Conservation (phyloP, 2,113 vertebrate genomes). For the Gnathonemus echidnorhynchus region DNA sequence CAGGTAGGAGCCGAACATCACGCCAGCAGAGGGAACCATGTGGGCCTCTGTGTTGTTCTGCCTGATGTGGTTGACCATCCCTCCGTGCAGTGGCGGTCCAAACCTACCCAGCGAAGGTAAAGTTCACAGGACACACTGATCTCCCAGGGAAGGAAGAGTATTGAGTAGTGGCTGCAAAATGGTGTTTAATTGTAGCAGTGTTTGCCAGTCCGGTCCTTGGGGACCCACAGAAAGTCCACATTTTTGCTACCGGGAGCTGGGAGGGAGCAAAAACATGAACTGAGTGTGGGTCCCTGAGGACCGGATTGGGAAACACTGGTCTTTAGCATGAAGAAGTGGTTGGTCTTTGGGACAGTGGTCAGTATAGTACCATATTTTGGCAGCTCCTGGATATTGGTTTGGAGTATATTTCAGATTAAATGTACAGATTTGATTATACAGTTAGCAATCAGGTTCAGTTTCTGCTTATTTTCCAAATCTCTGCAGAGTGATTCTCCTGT, state of each 20-base stretch:
- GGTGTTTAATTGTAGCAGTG: background rate
- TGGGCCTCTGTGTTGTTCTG: constrained; percentile 36
- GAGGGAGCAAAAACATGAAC: background rate
- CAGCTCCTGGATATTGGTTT: background rate
- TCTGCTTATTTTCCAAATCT: background rate
- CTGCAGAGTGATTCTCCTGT: background rate
- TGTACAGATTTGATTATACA: background rate
- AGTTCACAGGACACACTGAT: constrained; percentile 9
- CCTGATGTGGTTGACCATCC: constrained; percentile 52
- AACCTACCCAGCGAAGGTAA: constrained; percentile 49
- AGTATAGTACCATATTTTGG: background rate
- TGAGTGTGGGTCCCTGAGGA: background rate
- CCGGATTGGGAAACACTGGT: background rate
- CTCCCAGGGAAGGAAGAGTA: background rate
- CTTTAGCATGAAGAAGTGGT: background rate
- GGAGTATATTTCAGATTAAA: background rate
- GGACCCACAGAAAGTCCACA: background rate
- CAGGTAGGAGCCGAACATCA: constrained; percentile 41
- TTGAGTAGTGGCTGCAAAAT: background rate
- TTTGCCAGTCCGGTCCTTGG: background rate
- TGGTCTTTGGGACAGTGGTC: background rate
- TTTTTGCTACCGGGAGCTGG: background rate
- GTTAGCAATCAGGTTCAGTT: background rate
- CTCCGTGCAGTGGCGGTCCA: constrained; percentile 40
- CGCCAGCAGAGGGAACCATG: constrained; percentile 48